Evolutionary conservation across 2,113 vertebrate genomes (phyloP), one percentile per base, ranked within the genome.

Genomic region (Arothron firmamentum): DNA sequence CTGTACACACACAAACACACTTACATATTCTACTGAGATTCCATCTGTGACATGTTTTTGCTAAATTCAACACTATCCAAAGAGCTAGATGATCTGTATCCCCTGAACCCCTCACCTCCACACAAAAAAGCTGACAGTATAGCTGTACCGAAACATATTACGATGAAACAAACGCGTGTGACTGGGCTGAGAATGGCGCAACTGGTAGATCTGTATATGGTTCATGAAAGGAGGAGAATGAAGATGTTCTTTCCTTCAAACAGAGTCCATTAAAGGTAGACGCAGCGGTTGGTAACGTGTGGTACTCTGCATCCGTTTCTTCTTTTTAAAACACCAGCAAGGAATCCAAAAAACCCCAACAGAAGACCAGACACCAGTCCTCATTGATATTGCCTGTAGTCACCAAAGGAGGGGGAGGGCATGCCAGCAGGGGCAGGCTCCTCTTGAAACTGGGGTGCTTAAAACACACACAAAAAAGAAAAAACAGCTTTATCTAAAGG

Each of bases 361-460:
- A 50, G 66, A 52, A 56, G 31, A 67, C 10, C 68, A 46, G 23
- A 43, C 17, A 13, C 25, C 10, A 15, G 51, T 70, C 72, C 65
- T 95, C 93, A 97, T 69, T 97, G 95, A 75, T 93, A 97, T 47
- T 97, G 95, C 25, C 92, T 88, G 74, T 94, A 95, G 82, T 96
- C 93, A 1, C 93, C 90, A 23, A 96, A 97, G 0, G 93, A 86
- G 15, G 94, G 77, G 14, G 85, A 48, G 14, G 92, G 86, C 78
- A 94, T 70, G 34, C 89, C 78, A 18, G 88, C 48, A 59, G 94
- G 92, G 43, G 90, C 85, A 2, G 93, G 87, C 60, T 97, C 95
- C 5, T 97, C 95, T 7, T 90, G 79, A 74, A 94, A 90, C 79
- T 93, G 93, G 52, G 95, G 94, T 8, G 92, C 95, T 97, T 25